Base-by-base conservation (phyloP, 2,797 vertebrate genomes). In the Alcedo atthis region DNA sequence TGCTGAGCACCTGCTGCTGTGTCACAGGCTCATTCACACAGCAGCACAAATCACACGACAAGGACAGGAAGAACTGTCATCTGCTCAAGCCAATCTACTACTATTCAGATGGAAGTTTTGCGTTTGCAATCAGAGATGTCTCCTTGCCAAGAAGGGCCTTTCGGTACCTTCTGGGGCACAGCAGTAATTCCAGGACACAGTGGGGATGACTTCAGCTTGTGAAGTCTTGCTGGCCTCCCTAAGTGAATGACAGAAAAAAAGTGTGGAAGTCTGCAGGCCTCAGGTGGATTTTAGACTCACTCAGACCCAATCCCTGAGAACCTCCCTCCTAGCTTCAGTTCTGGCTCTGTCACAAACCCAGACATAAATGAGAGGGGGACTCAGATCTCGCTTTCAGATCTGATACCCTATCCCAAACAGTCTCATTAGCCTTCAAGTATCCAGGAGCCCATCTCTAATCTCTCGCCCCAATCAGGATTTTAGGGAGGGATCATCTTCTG, bases 1-100 rank as follows among this genome's bases (percentile, higher is more conserved):
- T 62, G 70, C 80, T 62, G 70, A 85, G 59, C 81, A 71, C 85
- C 94, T 86, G 84, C 88, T 82, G 69, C 92, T 69, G 57, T 13
- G 40, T 84, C 87, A 58, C 46, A 61, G 4, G 2, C 70, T 57
- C 66, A 5, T n/a, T 20, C 63, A 80, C 32, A 42, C 48, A 10
- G 51, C n/a, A 8, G 57, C 7, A 26, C 49, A 76, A 93, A 83
- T 43, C 24, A 9, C 0, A 2, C 74, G 28, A 26, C 59, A 7
- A 87, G 84, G 81, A 77, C 33, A 28, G 0, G 0, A 42, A 40
- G 54, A 18, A 81, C 49, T 10, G 57, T 81, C 77, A 5, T 35
- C 74, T 71, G 57, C 37, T 79, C 20, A 4, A 53, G 69, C n/a
- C 82, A 78, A 87, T 58, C 69, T 58, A 59, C 21, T 5, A 4